phyloP scores from a whole-genome alignment of 2,888 invertebrate species.

The Tortricodes alternella region DNA sequence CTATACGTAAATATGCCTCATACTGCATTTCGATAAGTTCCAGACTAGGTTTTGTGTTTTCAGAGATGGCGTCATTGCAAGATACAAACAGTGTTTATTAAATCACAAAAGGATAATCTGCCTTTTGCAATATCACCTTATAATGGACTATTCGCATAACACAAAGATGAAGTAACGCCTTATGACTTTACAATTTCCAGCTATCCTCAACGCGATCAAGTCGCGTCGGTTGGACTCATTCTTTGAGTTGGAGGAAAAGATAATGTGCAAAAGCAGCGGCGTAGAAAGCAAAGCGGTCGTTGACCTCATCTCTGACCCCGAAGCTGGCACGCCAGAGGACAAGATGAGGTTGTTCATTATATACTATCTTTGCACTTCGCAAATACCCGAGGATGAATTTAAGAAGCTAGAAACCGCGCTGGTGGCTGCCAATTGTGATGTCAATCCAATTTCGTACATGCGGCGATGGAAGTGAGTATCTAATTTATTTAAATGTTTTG shows the following conservation, averaged over 20 bases:
- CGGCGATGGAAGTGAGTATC: constrained; percentile 95
- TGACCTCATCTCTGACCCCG: constrained; percentile 93
- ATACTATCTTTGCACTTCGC: constrained; percentile 92
- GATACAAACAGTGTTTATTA: no score
- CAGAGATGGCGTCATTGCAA: no score
- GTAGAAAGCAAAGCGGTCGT: constrained; percentile 90
- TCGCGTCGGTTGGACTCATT: constrained; percentile 95
- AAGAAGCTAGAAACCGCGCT: constrained; percentile 92
- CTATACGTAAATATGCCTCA: no score
- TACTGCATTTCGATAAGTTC: no score
- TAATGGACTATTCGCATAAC: no score
- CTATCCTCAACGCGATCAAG: constrained; percentile 92
- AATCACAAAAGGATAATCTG: no score
- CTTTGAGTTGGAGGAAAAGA: constrained; percentile 98
- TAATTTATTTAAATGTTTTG: no score
- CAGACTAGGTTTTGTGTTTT: no score
- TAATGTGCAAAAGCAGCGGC: constrained; percentile 93
- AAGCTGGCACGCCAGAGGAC: constrained; percentile 94
- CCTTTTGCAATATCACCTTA: no score
- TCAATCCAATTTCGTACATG: constrained; percentile 93
- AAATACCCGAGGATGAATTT: constrained; percentile 91
- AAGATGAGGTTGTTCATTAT: constrained; percentile 97
- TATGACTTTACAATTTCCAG: no score
- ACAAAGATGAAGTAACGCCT: no score
- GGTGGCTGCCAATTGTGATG: constrained; percentile 91